Base-by-base conservation (phyloP, 2,888 invertebrate species). In the Cyclophora albipunctata region DNA sequence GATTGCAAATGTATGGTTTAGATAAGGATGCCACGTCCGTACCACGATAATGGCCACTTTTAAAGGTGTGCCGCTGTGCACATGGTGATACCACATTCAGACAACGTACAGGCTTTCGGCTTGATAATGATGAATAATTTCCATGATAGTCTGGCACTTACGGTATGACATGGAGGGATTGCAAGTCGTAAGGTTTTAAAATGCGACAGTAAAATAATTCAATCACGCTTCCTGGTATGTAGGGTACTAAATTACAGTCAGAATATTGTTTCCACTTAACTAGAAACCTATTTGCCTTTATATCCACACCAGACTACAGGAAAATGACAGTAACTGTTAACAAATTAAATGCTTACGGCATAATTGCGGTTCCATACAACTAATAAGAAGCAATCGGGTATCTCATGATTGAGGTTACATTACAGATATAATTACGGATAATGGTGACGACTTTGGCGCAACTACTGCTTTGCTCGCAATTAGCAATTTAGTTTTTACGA, bases 1-100 rank as follows among this genome's bases (percentile, higher is more conserved):
- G 69, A 71, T 71, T 58, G 71, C 63, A 51, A 67, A 63, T 63
- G 64, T 67, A 66, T 75, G 72, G 74, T 72, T 71, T 71, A 76
- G 78, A 80, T 84, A 78, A 78, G 71, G 57, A 58, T 53, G 50
- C 58, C 65, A 71, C 64, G 70, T 69, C 68, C 70, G 67, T 62
- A 56, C 37, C 37, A 5, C 62, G 64, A 67, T 81, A 79, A 78
- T 75, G 67, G 66, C 60, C 58, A 60, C 64, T 61, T 65, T 72
- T 61, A 69, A 71, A 66, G 67, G 67, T 63, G 66, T 55, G 58
- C 55, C 53, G 52, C 55, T 47, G 40, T 48, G 51, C 45, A 37
- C 48, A 42, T 46, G 7, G 4, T 37, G 37, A 37, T 5, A 37
- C 20, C 42, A 33, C 54, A 48, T 48, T 52, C 41, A 45, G 48